Conservation (phyloP, 2,113 vertebrate species). For the Lampris incognitus region DNA sequence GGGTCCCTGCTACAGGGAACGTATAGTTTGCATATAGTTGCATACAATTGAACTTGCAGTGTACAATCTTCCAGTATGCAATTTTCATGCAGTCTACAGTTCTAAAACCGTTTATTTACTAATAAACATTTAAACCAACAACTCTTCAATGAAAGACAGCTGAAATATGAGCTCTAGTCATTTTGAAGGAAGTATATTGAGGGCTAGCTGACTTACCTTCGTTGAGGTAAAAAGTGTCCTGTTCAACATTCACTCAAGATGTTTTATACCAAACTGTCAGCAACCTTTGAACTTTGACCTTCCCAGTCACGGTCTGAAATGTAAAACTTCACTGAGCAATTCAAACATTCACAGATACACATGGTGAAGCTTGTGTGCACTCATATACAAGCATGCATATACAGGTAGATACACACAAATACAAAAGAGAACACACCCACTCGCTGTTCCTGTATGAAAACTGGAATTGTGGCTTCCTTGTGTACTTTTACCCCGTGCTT, state of each 20-base stretch:
- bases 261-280: conserved; percentile 6
- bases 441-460: no score
- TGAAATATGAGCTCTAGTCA: background rate
- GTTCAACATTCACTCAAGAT: background rate
- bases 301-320: background rate
- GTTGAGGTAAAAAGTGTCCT: background rate
- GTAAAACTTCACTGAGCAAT: background rate
- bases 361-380: background rate
- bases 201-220: conserved; percentile 54
- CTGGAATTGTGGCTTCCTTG: no score
- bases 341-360: background rate
- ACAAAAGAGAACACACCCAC: no score
- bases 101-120: no score
- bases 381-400: background rate
- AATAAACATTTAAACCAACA: background rate
- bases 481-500: no score
- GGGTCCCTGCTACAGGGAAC: no score
- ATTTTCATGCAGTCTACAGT: no score
- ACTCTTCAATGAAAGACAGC: no score
- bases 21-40: no score
- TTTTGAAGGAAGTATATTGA: background rate
- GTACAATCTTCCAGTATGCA: no score
- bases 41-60: no score
- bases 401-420: background rate
- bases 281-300: conserved; percentile 60